Percentiles rank a stretch among this genome's conserved stretches.
Evolutionary conservation across 2,888 invertebrate species (phyloP).

Genomic region (Chrysina gloriosa): DNA sequence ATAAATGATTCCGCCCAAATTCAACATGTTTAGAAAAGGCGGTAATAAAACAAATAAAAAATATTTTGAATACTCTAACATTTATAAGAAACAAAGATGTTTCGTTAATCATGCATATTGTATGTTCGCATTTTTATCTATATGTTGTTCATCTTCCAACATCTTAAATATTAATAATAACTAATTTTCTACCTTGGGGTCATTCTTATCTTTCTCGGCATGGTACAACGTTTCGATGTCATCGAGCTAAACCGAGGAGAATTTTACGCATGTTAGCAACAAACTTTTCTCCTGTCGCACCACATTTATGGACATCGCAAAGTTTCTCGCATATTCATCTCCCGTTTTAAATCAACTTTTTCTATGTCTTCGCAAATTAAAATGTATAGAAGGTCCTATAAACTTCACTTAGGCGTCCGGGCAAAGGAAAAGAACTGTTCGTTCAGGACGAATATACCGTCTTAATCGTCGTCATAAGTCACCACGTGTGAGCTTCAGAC

Average conservation of each 20-base stretch:
- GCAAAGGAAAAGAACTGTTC: slow-evolving; percentile 32
- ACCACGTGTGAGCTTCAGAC: slow-evolving; percentile 42
- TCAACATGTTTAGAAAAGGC: too few relatives aligned
- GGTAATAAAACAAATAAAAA: too few relatives aligned
- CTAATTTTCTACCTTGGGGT: slow-evolving; percentile 9
- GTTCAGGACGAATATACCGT: slow-evolving; percentile 11
- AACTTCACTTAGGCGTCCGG: slow-evolving; percentile 31
- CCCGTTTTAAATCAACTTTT: background rate
- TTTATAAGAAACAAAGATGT: too few relatives aligned
- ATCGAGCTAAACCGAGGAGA: background rate
- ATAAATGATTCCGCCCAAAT: too few relatives aligned
- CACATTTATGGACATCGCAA: slow-evolving; percentile 10
- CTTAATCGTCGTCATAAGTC: slow-evolving; percentile 44
- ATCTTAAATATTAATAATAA: too few relatives aligned
- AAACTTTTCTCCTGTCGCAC: slow-evolving; percentile 11
- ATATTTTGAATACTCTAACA: too few relatives aligned
- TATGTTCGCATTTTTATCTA: too few relatives aligned
- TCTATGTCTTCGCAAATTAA: slow-evolving; percentile 10
- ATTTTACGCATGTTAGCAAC: background rate
- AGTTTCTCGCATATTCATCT: background rate
- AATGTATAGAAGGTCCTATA: slow-evolving; percentile 4
- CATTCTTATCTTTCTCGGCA: background rate
- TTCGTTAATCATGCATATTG: too few relatives aligned
- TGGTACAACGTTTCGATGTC: background rate
- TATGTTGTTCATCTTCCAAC: too few relatives aligned